These are phyloP conservation scores for Papilio polyxenes DNA, from an alignment of 1,140 invertebrate genomes.

Conservation along the genomic window DNA sequence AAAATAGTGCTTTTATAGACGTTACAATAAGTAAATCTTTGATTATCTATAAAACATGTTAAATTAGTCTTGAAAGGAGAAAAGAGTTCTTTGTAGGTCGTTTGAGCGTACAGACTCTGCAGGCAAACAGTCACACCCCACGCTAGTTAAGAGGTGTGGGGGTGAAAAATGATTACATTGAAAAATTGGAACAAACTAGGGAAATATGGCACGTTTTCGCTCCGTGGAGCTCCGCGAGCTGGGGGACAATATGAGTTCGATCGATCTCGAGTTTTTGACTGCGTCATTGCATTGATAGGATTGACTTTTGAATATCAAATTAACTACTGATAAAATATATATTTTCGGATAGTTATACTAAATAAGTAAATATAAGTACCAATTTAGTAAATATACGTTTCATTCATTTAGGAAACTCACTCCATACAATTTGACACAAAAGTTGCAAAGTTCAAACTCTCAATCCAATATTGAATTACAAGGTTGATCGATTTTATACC, in stretches of 20 bases:
- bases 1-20: no score
- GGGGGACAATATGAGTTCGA: not conserved
- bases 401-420: not conserved
- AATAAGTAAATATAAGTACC: no score
- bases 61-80: not conserved
- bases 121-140: constrained; percentile 10
- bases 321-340: no score
- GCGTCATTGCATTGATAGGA: not conserved
- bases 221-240: not conserved
- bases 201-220: constrained; percentile 2
- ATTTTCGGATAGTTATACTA: no score
- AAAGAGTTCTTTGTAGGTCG: not conserved
- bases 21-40: no score
- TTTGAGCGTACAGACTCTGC: constrained; percentile 25
- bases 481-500: not conserved
- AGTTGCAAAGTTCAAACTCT: not conserved
- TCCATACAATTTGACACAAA: not conserved
- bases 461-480: not conserved
- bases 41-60: not conserved
- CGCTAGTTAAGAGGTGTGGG: constrained; percentile 9
- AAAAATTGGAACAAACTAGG: constrained; percentile 31
- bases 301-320: not conserved
- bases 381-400: not conserved
- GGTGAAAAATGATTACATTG: constrained; percentile 20
- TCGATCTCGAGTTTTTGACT: not conserved